Percentiles rank a stretch among this genome's conserved stretches.
phyloP scores from a whole-genome alignment of 1,140 invertebrate genomes.

The Drosophila burlai region DNA sequence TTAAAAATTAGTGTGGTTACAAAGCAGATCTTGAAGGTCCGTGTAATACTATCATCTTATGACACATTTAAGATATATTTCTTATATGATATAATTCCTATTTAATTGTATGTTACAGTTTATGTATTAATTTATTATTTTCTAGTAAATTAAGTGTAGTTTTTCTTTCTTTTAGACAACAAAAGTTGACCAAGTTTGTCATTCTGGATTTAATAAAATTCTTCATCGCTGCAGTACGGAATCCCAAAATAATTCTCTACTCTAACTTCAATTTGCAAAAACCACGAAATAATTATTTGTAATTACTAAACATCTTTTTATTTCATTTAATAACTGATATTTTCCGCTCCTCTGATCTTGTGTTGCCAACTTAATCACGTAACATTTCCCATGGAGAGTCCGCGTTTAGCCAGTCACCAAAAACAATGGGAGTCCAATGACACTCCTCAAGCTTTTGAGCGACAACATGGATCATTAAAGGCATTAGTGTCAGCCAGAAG shows the following conservation, averaged over 20 bases:
- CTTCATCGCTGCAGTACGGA: background rate
- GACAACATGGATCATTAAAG: constrained; percentile 53
- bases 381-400: constrained; percentile 27
- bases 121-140: too few relatives aligned
- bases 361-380: constrained; percentile 20
- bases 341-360: constrained; percentile 18
- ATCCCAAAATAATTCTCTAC: background rate
- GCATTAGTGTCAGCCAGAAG: constrained; percentile 53
- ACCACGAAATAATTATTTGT: background rate
- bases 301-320: background rate
- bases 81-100: too few relatives aligned
- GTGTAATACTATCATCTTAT: too few relatives aligned
- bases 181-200: too few relatives aligned
- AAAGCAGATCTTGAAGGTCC: too few relatives aligned
- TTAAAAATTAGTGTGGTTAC: too few relatives aligned
- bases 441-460: constrained; percentile 35
- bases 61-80: too few relatives aligned
- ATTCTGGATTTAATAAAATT: too few relatives aligned
- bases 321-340: constrained; percentile 14
- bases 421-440: constrained; percentile 52
- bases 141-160: too few relatives aligned
- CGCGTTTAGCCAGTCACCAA: constrained; percentile 41
- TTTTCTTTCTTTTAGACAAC: too few relatives aligned
- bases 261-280: background rate
- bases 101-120: too few relatives aligned